These are phyloP conservation scores for Elysia crispata DNA, from an alignment of 2,888 invertebrate species.

Conservation along the genomic window DNA sequence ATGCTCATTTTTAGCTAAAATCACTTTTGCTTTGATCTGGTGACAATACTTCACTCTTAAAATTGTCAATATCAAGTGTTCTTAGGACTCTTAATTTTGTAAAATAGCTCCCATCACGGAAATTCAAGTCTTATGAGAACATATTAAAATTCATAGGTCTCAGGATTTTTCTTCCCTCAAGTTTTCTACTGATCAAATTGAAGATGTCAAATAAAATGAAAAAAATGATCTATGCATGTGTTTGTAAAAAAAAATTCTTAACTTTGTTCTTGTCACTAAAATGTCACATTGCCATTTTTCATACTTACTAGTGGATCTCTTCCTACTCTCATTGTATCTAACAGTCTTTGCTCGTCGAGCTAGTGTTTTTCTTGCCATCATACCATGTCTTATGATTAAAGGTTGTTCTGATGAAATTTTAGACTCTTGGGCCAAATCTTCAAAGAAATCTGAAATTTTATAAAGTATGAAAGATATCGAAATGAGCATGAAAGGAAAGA, in stretches of 20 bases:
- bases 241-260: too few species aligned
- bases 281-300: constrained; percentile 6
- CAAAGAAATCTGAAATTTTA: constrained; percentile 77
- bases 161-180: not conserved
- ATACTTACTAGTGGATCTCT: constrained; percentile 70
- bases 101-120: too few species aligned
- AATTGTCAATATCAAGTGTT: too few species aligned
- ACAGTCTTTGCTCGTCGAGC: constrained; percentile 70
- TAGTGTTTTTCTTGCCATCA: constrained; percentile 75
- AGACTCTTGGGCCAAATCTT: constrained; percentile 78
- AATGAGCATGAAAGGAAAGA: not conserved
- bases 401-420: constrained; percentile 77
- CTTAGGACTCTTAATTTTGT: too few species aligned
- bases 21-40: too few species aligned
- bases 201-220: not conserved
- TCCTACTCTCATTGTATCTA: constrained; percentile 62
- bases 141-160: too few species aligned
- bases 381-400: constrained; percentile 75
- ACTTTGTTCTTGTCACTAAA: not conserved
- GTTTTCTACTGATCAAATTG: constrained; percentile 21
- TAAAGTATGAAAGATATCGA: not conserved
- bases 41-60: too few species aligned
- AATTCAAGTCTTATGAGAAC: too few species aligned
- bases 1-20: too few species aligned
- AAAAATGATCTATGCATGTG: too few species aligned